These are phyloP conservation scores for Porites australiensis DNA, from an alignment of 64 coral and sea anemone genomes.

Conservation along the genomic window DNA sequence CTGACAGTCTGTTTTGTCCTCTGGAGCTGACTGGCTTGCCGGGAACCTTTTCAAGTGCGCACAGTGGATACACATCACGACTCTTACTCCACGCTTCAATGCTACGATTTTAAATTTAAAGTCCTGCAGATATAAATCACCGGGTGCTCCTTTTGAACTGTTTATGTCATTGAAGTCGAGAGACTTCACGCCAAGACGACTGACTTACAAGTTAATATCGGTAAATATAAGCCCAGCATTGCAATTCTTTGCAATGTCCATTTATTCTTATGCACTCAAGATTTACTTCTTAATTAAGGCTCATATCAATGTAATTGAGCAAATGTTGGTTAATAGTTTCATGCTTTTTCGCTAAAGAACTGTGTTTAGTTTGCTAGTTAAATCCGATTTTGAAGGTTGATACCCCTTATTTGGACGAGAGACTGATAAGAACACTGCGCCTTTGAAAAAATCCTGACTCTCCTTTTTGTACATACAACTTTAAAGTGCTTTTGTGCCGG, in stretches of 20 bases:
- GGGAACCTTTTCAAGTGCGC: neutral
- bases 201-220: neutral
- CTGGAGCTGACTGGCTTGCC: neutral
- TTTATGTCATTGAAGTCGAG: neutral
- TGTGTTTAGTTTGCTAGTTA: neutral
- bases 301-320: constrained; percentile 10
- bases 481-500: neutral
- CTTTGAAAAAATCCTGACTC: neutral
- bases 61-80: neutral
- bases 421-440: neutral
- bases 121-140: neutral
- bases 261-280: constrained; percentile 1
- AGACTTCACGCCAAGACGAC: neutral
- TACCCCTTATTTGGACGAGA: no score
- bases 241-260: neutral
- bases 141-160: no score
- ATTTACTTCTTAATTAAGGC: constrained; percentile 19
- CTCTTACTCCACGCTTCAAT: neutral
- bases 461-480: neutral
- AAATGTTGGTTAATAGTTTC: neutral
- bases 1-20: neutral
- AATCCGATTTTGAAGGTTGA: constrained; percentile 6
- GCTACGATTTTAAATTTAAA: neutral
- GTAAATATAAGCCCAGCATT: no score
- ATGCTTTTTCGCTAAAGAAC: no score